Evolutionary conservation across 2,797 vertebrate genomes (phyloP).

Genomic region (Apogon hyalosoma): DNA sequence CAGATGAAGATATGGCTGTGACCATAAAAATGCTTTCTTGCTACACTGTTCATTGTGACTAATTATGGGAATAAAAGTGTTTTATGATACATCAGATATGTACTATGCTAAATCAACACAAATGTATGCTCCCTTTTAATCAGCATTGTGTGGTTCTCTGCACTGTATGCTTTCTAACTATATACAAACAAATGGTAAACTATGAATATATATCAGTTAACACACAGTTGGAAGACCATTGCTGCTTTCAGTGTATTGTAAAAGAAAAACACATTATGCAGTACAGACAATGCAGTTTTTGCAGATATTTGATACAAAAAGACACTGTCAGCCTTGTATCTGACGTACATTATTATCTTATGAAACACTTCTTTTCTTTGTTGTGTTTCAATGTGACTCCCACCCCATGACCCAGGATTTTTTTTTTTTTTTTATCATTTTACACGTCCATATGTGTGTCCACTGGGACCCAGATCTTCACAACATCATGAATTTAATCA

Average conservation of each 20-base stretch:
- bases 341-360: constrained; percentile 11
- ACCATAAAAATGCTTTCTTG: constrained; percentile 10
- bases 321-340: neutral
- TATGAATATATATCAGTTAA: constrained; percentile 10
- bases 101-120: neutral
- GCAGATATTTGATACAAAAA: too few relatives aligned
- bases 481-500: constrained; percentile 53
- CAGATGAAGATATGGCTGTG: constrained; percentile 4
- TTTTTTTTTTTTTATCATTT: constrained; percentile 40
- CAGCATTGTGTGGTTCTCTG: neutral
- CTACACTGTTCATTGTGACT: constrained; percentile 8
- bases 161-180: neutral
- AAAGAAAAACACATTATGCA: neutral
- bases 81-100: neutral
- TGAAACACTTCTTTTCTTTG: neutral
- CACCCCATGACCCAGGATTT: neutral
- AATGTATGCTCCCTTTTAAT: neutral
- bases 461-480: constrained; percentile 32
- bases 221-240: constrained; percentile 5
- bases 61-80: constrained; percentile 19
- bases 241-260: constrained; percentile 1
- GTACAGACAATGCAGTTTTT: neutral
- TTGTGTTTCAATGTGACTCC: constrained; percentile 2
- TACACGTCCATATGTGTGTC: constrained; percentile 26
- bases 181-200: neutral